Conservation (phyloP, 2,888 invertebrate species). For the Ichneumoninae sp. region DNA sequence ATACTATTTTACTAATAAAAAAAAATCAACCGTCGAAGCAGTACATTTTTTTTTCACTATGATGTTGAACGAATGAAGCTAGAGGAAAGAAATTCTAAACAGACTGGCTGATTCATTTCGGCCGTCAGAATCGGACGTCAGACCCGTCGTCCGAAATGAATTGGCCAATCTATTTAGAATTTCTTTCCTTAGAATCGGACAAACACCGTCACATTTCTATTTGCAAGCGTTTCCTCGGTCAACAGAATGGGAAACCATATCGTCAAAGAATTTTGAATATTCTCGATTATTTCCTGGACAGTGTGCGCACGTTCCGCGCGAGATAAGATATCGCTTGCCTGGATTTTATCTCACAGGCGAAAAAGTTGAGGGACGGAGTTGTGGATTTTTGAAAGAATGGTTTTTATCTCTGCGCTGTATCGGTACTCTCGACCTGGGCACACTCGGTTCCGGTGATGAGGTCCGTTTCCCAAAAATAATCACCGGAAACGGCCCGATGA, state of each 20-base stretch:
- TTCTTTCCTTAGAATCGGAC: not conserved
- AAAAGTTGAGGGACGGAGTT: slow-evolving; percentile 2
- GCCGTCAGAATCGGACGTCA: not conserved
- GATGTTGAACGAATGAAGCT: not conserved
- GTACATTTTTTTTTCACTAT: not conserved
- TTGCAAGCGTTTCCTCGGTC: slow-evolving; percentile 4
- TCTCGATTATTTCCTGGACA: slow-evolving; percentile 18
- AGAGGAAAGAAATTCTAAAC: slow-evolving; percentile 4
- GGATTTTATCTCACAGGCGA: slow-evolving; percentile 12
- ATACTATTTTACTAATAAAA: not conserved
- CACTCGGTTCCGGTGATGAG: slow-evolving; percentile 18
- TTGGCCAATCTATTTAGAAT: too few species aligned
- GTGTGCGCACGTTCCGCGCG: not conserved
- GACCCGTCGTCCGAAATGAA: too few species aligned
- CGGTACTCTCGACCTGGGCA: slow-evolving; percentile 8
- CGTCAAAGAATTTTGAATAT: not conserved
- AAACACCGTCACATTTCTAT: slow-evolving; percentile 1
- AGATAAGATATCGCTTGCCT: slow-evolving; percentile 28
- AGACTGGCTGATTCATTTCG: not conserved
- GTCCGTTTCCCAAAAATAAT: slow-evolving; percentile 16
- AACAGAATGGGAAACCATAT: not conserved
- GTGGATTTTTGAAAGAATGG: slow-evolving; percentile 5
- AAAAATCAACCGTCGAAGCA: not conserved
- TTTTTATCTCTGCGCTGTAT: slow-evolving; percentile 26
- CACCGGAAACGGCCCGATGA: slow-evolving; percentile 28